These are phyloP conservation scores for Cerastis leucographa DNA, from an alignment of 2,888 invertebrate genomes.

Conservation along the genomic window DNA sequence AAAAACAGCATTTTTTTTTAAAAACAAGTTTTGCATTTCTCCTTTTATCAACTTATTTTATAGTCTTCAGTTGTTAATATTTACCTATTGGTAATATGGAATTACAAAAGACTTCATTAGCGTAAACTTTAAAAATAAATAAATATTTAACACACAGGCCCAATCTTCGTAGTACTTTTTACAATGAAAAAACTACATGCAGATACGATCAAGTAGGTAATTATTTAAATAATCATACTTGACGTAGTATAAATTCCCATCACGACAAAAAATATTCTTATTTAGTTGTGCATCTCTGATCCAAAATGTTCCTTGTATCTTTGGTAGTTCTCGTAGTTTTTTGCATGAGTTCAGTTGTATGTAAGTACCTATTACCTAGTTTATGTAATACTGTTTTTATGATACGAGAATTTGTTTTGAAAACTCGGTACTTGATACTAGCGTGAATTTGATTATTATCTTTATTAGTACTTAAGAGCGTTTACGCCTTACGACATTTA, in stretches of 20 bases:
- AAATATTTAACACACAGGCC: background rate
- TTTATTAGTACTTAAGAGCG: too few relatives aligned
- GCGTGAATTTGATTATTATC: background rate
- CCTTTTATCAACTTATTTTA: too few relatives aligned
- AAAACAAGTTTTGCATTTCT: too few relatives aligned
- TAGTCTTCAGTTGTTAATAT: too few relatives aligned
- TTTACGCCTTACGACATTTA: too few relatives aligned
- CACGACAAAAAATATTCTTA: background rate
- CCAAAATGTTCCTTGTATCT: background rate
- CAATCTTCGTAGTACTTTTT: background rate
- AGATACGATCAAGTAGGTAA: background rate
- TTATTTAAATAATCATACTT: background rate
- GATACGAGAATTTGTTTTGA: background rate
- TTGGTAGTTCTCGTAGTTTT: background rate
- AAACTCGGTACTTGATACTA: background rate
- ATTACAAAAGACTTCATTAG: too few relatives aligned
- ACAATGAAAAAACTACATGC: background rate
- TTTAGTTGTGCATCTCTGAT: background rate
- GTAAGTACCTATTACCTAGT: background rate
- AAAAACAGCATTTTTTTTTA: too few relatives aligned
- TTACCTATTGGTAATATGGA: too few relatives aligned
- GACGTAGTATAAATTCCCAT: background rate
- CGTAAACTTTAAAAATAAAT: too few relatives aligned
- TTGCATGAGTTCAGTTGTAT: background rate
- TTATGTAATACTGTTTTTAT: background rate